Base-by-base conservation (phyloP, 2,113 vertebrate genomes). In the Ceyx melanurus region DNA sequence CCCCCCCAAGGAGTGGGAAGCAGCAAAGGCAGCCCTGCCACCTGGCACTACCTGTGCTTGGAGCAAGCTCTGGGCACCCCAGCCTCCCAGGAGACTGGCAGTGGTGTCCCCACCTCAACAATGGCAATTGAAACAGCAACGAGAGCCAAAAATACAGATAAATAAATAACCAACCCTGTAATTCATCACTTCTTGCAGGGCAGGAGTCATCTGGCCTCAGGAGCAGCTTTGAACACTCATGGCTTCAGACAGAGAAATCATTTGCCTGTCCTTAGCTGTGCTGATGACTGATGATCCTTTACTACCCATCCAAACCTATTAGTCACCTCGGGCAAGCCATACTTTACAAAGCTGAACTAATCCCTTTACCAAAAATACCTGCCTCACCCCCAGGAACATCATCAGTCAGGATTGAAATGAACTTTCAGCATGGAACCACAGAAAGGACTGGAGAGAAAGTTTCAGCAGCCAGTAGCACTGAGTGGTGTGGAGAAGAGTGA, bases 321-420 rank as follows among this genome's bases (percentile, higher is more conserved):
- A 64, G 77, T 71, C 65, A 84, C 87, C 87, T 76, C 26, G 1
- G 64, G 71, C 93, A 92, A 92, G 54, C 25, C 76, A 46, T 70
- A 91, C 57, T 94, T 85, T 82, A 82, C 84, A 87, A 91, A 60
- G 75, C 58, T 93, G 89, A 94, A 87, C 79, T 66, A 92, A 91
- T 48, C 50, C n/a, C 48, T 50, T 51, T 51, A 74, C 35, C 14
- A 65, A 65, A 82, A 58, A 84, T 65, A n/a, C 4, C 75, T 50
- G 54, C 33, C n/a, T 93, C 68, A 88, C 62, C 78, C 94, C 54
- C 78, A 92, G 71, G 62, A 94, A 80, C 71, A 74, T 89, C 77
- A 82, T 87, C 89, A 94, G 91, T 78, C 75, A 89, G 45, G 51
- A 65, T 2, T 70, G 71, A 80, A 92, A 93, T 33, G 77, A 86